Conservation (phyloP, 2,113 vertebrate species). For the Butorides virescens region DNA sequence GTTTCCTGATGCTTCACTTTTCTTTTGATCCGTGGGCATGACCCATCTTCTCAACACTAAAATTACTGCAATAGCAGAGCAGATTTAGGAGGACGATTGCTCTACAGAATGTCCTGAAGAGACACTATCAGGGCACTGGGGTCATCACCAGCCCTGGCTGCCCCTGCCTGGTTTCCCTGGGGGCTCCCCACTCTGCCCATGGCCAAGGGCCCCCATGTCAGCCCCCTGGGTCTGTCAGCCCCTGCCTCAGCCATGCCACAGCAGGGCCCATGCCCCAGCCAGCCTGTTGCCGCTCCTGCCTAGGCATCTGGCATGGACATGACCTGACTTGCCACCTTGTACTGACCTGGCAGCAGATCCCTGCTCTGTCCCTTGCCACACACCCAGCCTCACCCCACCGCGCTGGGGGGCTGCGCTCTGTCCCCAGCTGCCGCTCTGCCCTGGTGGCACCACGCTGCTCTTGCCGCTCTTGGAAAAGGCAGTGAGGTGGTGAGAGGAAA, state of each 20-base stretch:
- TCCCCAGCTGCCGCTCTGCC: accelerated
- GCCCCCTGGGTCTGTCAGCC: not conserved
- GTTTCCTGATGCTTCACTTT: not conserved
- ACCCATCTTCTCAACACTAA: not conserved
- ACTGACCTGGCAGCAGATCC: accelerated
- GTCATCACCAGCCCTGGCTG: not conserved
- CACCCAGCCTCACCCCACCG: accelerated
- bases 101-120: not conserved
- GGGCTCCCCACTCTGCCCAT: not conserved
- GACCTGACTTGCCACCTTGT: no score
- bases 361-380: not conserved
- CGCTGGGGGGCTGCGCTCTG: accelerated
- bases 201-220: accelerated
- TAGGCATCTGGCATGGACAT: accelerated
- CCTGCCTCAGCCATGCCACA: accelerated
- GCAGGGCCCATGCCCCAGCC: not conserved
- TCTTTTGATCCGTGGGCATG: accelerated
- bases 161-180: not conserved
- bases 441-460: no score
- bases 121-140: not conserved
- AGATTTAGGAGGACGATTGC: accelerated
- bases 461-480: accelerated
- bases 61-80: not conserved
- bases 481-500: accelerated
- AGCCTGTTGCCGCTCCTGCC: not conserved